A percentile compares a stretch with the other conserved stretches of the same genome.
These are phyloP conservation scores for Stegostoma tigrinum DNA, from an alignment of 2,113 vertebrate species.

Conservation along the genomic window DNA sequence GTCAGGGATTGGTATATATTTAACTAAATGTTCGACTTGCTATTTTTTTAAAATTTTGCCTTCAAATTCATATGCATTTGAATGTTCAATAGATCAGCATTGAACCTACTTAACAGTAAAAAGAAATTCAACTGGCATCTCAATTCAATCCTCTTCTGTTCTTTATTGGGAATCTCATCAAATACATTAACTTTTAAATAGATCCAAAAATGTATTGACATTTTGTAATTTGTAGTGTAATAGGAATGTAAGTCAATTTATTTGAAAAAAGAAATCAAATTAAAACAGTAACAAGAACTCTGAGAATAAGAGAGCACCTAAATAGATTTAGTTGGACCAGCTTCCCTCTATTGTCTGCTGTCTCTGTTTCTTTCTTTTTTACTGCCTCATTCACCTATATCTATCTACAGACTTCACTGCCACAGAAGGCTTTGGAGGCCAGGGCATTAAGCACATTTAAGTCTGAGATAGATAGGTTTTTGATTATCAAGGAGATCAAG, in stretches of 20 bases:
- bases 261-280: neutral
- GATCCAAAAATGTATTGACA: neutral
- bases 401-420: too few relatives aligned
- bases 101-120: neutral
- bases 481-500: too few relatives aligned
- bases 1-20: neutral
- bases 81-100: neutral
- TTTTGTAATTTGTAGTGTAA: conserved; percentile 1
- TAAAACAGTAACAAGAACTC: conserved; percentile 5
- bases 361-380: neutral
- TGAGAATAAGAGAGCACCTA: neutral
- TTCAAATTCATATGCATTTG: neutral
- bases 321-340: neutral
- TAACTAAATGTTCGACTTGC: neutral
- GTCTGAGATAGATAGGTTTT: too few relatives aligned
- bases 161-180: neutral
- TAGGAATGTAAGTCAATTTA: neutral
- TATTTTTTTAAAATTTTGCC: neutral
- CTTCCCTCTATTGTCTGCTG: neutral
- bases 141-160: conserved; percentile 7
- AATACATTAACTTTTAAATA: neutral
- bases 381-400: too few relatives aligned
- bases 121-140: neutral
- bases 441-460: too few relatives aligned
- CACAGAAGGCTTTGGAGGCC: too few relatives aligned